Evolutionary conservation across 2,888 invertebrate genomes (phyloP), one percentile per base, ranked within the genome.

Genomic region (Hipparchia semele): DNA sequence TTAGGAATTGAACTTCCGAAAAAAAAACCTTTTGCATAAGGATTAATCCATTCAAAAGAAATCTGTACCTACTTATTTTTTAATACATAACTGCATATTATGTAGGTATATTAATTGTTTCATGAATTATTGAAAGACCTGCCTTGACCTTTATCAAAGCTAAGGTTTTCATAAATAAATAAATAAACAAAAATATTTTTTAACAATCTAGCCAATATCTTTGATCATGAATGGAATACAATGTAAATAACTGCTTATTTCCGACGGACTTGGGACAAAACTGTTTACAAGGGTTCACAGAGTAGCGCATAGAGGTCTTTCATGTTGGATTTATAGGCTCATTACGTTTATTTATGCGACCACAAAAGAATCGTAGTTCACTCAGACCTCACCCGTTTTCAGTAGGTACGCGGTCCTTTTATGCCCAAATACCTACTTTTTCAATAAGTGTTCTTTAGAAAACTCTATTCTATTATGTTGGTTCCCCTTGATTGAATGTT

Each of bases 271-370:
- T 58, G 68, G 68, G 68, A 68, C 68, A 60, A 68, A 51, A 68
- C 68, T 68, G 68, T 68, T 68, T 68, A 68, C 68, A 51, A 68
- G 68, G 59, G 68, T 68, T 49, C 59, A 23, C 68, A 51, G 60
- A 68, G 56, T 59, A 68, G 33, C 67, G 59, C 60, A 13, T 60
- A 68, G 59, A 59, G 68, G 68, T 60, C 59, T 59, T 51, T 59
- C 58, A 46, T 45, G 68, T 51, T 60, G 39, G 51, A 68, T 68
- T 56, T 60, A 68, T 68, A 10, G 59, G 68, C 68, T 68, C 68
- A 60, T 68, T 68, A 68, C 59, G 12, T 49, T 68, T 68, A 68
- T 68, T 68, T 68, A 68, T 68, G 68, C 68, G 68, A 33, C 68
- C 68, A 60, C 68, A 68, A 51, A 68, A 68, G 68, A 68, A 68